Evolutionary conservation across 37 sponge, comb jelly and placozoan species (phyloP).

Genomic region (Cliona cf. orientalis): DNA sequence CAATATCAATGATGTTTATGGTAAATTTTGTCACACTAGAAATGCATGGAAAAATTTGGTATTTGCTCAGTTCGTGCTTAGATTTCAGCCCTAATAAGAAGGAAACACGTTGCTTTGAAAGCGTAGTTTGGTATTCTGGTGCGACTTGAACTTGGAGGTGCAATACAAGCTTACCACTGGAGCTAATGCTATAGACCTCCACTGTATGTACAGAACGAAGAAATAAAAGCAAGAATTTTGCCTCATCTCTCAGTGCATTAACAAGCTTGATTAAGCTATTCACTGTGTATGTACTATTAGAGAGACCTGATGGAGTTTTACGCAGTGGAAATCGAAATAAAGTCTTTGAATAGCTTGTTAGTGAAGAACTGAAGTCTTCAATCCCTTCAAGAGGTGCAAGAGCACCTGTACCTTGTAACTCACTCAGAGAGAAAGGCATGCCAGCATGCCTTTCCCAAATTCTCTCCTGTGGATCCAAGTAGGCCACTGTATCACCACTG

Average conservation of each 20-base stretch:
- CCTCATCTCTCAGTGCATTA: conserved; percentile 35
- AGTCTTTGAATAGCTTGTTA: conserved; percentile 49
- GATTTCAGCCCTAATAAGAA: background rate
- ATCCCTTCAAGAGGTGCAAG: background rate
- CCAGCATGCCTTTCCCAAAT: conserved; percentile 51
- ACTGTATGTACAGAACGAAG: conserved; percentile 49
- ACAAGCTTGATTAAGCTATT: conserved; percentile 31
- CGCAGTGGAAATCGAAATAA: conserved; percentile 86
- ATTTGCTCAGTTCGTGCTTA: background rate
- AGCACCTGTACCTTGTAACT: background rate
- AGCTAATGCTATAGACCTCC: conserved; percentile 28
- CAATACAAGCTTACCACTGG: background rate
- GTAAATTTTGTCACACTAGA: background rate
- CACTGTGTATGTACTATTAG: conserved; percentile 25
- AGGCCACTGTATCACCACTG: conserved; percentile 63
- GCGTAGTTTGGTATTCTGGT: too few species aligned
- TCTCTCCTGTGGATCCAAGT: conserved; percentile 77
- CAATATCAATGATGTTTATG: conserved; percentile 3
- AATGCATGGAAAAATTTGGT: background rate
- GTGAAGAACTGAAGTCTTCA: conserved; percentile 17
- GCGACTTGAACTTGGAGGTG: background rate
- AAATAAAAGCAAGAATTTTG: conserved; percentile 60
- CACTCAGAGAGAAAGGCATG: background rate
- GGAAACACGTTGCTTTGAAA: background rate
- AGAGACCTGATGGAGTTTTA: conserved; percentile 40